Evolutionary conservation across 1,140 invertebrate genomes (phyloP).

Genomic region (Stegodyphus dumicola): DNA sequence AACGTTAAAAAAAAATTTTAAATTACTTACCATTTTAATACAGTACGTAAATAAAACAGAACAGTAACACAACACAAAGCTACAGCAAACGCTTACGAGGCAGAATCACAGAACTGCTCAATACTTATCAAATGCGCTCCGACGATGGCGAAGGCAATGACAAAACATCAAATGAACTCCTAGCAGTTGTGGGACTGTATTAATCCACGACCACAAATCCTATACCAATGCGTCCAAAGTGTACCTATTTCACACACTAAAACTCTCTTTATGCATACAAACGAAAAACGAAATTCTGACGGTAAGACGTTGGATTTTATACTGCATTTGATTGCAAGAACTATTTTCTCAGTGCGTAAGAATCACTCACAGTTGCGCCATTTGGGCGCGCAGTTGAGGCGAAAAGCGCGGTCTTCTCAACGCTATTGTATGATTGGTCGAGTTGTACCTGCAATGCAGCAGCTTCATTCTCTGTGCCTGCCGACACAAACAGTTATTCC

Average conservation of each 20-base stretch:
- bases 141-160: slow-evolving; percentile 31
- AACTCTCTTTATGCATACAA: not conserved
- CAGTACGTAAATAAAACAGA: slow-evolving; percentile 28
- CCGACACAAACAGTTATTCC: slow-evolving; percentile 29
- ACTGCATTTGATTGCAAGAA: slow-evolving; percentile 13
- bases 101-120: slow-evolving; percentile 19
- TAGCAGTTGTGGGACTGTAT: slow-evolving; percentile 16
- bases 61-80: slow-evolving; percentile 52
- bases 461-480: slow-evolving; percentile 10
- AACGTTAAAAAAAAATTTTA: not conserved
- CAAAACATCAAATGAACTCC: slow-evolving; percentile 29
- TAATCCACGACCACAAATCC: slow-evolving; percentile 14
- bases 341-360: slow-evolving; percentile 35
- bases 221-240: not conserved
- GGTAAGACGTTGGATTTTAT: not conserved
- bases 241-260: not conserved
- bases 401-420: slow-evolving; percentile 31
- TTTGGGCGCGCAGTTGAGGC: slow-evolving; percentile 21
- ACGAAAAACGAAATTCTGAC: not conserved
- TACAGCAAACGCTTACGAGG: slow-evolving; percentile 19
- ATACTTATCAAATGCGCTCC: slow-evolving; percentile 9
- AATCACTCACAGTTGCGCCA: slow-evolving; percentile 13
- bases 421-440: slow-evolving; percentile 32
- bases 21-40: slow-evolving; percentile 29
- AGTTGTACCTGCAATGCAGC: slow-evolving; percentile 38